Percentiles rank a stretch among this genome's conserved stretches.
Evolutionary conservation across 37 sponge, comb jelly and placozoan species (phyloP).

Genomic region (Agelas oroides): DNA sequence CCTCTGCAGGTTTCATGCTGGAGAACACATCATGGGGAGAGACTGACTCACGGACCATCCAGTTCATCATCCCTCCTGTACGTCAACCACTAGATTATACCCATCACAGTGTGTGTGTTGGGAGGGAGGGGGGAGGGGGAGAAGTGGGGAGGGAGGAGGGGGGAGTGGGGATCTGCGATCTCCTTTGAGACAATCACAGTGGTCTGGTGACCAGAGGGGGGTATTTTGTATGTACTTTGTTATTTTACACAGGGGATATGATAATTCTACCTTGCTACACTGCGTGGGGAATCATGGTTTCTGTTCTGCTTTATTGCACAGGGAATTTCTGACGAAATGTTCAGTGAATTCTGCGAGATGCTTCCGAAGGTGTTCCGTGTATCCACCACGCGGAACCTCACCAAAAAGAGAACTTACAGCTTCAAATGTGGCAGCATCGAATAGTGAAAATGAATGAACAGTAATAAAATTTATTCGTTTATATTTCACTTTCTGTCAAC

Average conservation of each 20-base stretch:
- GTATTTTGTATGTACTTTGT: no score
- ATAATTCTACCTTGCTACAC: no score
- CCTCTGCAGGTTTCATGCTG: constrained; percentile 81
- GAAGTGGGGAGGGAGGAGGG: not conserved
- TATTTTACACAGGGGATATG: no score
- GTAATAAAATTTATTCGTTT: no score
- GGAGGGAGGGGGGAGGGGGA: not conserved
- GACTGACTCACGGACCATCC: constrained; percentile 75
- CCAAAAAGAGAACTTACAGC: constrained; percentile 21
- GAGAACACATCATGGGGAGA: constrained; percentile 76
- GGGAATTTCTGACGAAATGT: constrained; percentile 79
- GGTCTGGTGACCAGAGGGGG: not conserved
- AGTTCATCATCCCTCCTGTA: constrained; percentile 89
- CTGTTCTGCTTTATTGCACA: constrained; percentile 17
- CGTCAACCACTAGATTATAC: no score
- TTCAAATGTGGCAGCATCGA: no score
- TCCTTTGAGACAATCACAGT: not conserved
- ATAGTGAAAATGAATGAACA: no score
- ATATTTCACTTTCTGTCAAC: no score
- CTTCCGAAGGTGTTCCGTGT: constrained; percentile 83
- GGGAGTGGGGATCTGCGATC: not conserved
- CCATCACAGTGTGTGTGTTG: not conserved
- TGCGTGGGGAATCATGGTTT: no score
- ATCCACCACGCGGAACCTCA: constrained; percentile 59
- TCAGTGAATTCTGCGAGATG: constrained; percentile 85